A percentile compares a stretch with the other conserved stretches of the same genome.
Evolutionary conservation across 2,888 invertebrate species (phyloP).

Genomic region (Idaea straminata): DNA sequence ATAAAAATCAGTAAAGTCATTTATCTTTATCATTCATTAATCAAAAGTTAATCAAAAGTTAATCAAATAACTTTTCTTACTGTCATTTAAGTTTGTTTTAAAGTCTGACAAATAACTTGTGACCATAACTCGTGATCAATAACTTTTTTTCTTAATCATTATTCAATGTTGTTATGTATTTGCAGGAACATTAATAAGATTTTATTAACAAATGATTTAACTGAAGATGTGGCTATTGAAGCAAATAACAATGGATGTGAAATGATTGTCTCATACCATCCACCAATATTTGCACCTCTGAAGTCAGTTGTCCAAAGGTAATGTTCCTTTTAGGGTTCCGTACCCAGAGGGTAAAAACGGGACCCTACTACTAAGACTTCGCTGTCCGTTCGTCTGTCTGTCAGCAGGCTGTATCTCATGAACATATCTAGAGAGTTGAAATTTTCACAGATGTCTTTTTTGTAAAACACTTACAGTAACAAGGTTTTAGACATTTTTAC

Average conservation of each 20-base stretch:
- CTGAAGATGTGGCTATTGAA: conserved; percentile 91
- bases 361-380: not conserved
- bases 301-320: conserved; percentile 90
- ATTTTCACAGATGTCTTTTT: not conserved
- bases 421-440: no score
- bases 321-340: conserved; percentile 16
- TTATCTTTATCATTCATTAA: no score
- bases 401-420: no score
- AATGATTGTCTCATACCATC: conserved; percentile 96
- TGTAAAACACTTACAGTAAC: not conserved
- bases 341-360: not conserved
- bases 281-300: conserved; percentile 93
- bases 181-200: conserved; percentile 81
- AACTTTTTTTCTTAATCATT: not conserved
- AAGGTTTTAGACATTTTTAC: no score
- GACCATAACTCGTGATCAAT: no score
- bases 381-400: no score
- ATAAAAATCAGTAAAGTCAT: no score
- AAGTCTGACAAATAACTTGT: no score
- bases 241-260: conserved; percentile 84
- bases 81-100: no score
- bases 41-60: no score
- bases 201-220: conserved; percentile 95
- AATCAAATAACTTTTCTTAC: no score
- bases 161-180: conserved; percentile 19